Evolutionary conservation across 2,797 vertebrate species (phyloP).

Genomic region (Poeciliopsis infans): DNA sequence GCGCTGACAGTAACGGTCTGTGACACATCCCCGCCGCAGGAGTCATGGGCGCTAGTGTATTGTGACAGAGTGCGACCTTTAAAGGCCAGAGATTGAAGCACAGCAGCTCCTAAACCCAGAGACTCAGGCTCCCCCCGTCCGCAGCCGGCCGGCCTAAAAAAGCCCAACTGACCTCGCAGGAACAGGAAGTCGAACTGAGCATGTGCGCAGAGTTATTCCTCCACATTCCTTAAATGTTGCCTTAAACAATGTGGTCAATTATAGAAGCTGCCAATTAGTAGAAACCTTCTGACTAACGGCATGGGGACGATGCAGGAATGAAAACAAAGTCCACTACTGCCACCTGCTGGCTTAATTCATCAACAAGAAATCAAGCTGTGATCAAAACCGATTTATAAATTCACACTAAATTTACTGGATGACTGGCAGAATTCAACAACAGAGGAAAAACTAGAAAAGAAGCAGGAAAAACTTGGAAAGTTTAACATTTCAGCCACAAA

Average conservation of each 20-base stretch:
- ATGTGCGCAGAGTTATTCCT: slow-evolving; percentile 23
- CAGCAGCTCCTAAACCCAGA: slow-evolving; percentile 68
- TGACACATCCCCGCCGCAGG: slow-evolving; percentile 81
- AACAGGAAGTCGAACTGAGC: slow-evolving; percentile 22
- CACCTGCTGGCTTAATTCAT: slow-evolving; percentile 72
- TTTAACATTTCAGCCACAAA: not conserved
- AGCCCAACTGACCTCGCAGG: slow-evolving; percentile 56
- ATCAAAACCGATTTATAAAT: not conserved
- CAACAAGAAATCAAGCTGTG: not conserved
- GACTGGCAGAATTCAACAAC: not conserved
- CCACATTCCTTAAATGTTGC: slow-evolving; percentile 15
- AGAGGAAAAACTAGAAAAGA: not conserved
- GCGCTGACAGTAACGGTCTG: slow-evolving; percentile 77
- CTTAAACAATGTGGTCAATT: slow-evolving; percentile 51
- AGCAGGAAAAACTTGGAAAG: not conserved
- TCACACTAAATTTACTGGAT: not conserved
- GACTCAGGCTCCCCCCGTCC: slow-evolving; percentile 42
- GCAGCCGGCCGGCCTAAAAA: slow-evolving; percentile 44
- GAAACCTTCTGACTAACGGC: slow-evolving; percentile 14
- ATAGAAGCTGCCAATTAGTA: slow-evolving; percentile 52
- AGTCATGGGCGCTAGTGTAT: slow-evolving; percentile 78
- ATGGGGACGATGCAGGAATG: not conserved
- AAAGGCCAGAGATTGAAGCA: slow-evolving; percentile 83
- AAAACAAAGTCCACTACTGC: slow-evolving; percentile 74
- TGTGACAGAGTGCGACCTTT: slow-evolving; percentile 86